Conservation (phyloP, 2,113 vertebrate species). For the Cairina moschata region DNA sequence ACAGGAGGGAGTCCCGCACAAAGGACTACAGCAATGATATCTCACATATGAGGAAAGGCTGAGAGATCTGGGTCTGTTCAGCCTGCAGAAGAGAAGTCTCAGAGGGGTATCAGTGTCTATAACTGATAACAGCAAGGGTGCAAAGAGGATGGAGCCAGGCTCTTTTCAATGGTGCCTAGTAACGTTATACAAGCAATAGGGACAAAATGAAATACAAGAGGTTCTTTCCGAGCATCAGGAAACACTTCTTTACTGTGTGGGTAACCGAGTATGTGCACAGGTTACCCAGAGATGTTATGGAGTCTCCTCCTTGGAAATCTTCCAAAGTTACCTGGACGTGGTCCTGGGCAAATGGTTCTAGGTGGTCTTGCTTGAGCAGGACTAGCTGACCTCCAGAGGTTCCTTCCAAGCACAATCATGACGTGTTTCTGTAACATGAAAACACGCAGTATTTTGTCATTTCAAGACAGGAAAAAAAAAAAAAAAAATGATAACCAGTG, state of each 20-base stretch:
- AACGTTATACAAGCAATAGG: fast-evolving
- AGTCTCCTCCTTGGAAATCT: neutral
- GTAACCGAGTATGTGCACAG: neutral
- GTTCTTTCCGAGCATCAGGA: neutral
- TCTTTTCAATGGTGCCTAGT: neutral
- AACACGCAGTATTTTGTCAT: neutral
- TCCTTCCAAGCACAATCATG: neutral
- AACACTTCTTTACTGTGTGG: neutral
- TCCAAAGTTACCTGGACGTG: neutral
- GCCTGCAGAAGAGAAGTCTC: neutral
- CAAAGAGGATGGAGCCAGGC: neutral
- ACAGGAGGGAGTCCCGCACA: neutral
- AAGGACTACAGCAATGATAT: neutral
- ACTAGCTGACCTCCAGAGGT: neutral
- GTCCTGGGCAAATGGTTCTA: neutral
- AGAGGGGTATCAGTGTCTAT: neutral
- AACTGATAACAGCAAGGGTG: neutral
- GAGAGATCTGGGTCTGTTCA: neutral
- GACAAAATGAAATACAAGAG: neutral
- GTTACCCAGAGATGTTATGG: neutral
- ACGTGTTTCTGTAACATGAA: neutral
- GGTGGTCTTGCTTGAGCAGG: neutral
- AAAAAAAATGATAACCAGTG: neutral
- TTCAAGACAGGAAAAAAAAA: neutral
- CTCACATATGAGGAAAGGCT: neutral